Conservation (phyloP, 2,797 vertebrate species). For the Thripadectes ignobilis region DNA sequence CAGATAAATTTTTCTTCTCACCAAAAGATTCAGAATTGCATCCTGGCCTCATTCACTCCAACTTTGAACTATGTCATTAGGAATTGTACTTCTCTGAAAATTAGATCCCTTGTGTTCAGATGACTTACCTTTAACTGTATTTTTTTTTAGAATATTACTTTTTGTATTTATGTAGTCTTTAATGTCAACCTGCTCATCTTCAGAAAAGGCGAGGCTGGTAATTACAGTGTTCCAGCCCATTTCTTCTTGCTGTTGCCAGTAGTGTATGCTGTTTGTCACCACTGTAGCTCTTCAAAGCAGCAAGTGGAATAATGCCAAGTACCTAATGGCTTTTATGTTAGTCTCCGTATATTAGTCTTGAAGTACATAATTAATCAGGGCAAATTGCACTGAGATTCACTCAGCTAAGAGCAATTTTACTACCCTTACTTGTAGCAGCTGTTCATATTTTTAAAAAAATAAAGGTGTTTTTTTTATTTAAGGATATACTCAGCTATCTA, state of each 20-base stretch:
- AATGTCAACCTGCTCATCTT: conserved; percentile 8
- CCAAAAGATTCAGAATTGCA: not conserved
- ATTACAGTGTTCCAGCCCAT: conserved; percentile 10
- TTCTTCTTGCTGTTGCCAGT: conserved; percentile 20
- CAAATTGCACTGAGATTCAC: conserved; percentile 3
- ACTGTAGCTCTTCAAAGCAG: conserved; percentile 4
- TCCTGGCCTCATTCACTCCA: not conserved
- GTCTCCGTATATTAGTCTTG: conserved; percentile 3
- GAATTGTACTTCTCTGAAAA: not conserved
- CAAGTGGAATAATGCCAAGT: conserved; percentile 41
- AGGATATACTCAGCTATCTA: not conserved
- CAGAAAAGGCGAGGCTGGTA: not conserved
- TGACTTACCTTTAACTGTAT: not conserved
- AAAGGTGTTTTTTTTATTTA: not conserved
- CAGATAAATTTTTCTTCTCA: not conserved
- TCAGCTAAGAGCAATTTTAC: not conserved
- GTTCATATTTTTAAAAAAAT: conserved; percentile 25
- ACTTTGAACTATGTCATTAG: not conserved
- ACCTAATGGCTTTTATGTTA: conserved; percentile 36
- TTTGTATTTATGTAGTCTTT: conserved; percentile 8
- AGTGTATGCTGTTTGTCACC: conserved; percentile 26
- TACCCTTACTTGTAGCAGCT: conserved; percentile 1
- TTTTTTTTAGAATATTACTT: not conserved
- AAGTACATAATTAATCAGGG: conserved; percentile 28
- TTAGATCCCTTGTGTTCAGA: not conserved